Evolutionary conservation across 1,140 invertebrate genomes (phyloP).

Genomic region (Protaetia brevitarsis): DNA sequence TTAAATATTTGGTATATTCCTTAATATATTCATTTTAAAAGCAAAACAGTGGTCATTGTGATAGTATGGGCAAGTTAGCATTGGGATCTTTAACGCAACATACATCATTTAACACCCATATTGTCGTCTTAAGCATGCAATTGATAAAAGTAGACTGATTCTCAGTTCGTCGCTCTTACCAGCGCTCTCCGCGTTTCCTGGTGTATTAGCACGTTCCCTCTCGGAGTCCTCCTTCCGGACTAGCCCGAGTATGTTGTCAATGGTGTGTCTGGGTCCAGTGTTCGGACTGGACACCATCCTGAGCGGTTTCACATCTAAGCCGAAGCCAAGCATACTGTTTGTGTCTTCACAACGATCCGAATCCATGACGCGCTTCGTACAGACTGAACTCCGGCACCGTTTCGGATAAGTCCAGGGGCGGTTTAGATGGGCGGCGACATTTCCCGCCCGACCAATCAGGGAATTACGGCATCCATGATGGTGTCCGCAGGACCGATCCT

Average conservation of each 20-base stretch:
- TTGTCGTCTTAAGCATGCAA: too few species aligned
- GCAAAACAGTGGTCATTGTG: too few species aligned
- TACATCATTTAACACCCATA: too few species aligned
- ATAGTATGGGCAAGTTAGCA: too few species aligned
- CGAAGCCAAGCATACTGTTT: conserved; percentile 42
- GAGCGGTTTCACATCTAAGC: conserved; percentile 43
- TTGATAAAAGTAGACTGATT: neutral
- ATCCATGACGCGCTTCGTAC: conserved; percentile 45
- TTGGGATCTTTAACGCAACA: too few species aligned
- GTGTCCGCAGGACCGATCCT: conserved; percentile 25
- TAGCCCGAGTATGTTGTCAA: conserved; percentile 50
- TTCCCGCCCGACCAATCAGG: conserved; percentile 26
- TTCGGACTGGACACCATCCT: conserved; percentile 43
- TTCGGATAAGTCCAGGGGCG: conserved; percentile 23
- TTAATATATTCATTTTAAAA: too few species aligned
- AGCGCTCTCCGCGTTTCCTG: conserved; percentile 46
- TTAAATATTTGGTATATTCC: too few species aligned
- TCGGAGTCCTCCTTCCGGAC: conserved; percentile 39
- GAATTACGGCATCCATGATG: conserved; percentile 27
- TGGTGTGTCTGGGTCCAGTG: conserved; percentile 49
- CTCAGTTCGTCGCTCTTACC: conserved; percentile 34
- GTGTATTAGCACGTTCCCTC: conserved; percentile 40
- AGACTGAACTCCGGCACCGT: conserved; percentile 35
- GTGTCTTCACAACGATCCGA: conserved; percentile 48
- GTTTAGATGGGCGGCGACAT: conserved; percentile 25